Conservation (phyloP, 2,888 invertebrate species). For the Leucoptera coffeella region DNA sequence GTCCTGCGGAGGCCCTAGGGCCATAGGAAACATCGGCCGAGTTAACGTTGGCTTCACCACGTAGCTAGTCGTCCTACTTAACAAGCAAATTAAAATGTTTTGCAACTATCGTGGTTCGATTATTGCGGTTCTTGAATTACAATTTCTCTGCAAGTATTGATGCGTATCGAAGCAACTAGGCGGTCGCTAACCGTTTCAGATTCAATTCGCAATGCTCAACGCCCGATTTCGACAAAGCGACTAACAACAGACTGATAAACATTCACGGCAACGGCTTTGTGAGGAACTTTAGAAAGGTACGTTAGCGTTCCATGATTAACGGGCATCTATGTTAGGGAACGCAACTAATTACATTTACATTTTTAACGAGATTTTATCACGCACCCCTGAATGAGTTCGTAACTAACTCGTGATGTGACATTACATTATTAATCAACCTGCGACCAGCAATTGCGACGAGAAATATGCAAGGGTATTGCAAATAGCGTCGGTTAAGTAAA, state of each 20-base stretch:
- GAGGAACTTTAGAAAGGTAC: too few species aligned
- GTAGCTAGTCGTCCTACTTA: constrained; percentile 4
- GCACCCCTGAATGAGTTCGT: constrained; percentile 22
- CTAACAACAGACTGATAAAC: too few species aligned
- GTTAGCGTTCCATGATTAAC: too few species aligned
- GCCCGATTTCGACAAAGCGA: constrained; percentile 26
- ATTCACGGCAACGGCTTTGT: too few species aligned
- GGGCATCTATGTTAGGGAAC: too few species aligned
- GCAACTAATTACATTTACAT: constrained; percentile 40
- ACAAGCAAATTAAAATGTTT: constrained; percentile 36
- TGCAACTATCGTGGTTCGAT: constrained; percentile 26
- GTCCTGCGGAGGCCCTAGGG: not conserved
- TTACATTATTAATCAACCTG: too few species aligned
- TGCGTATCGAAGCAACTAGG: constrained; percentile 40
- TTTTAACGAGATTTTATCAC: constrained; percentile 45
- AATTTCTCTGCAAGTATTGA: constrained; percentile 40
- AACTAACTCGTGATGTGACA: too few species aligned
- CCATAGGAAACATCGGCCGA: constrained; percentile 14
- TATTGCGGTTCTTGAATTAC: constrained; percentile 33
- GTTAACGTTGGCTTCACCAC: constrained; percentile 13
- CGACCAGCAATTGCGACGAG: too few species aligned
- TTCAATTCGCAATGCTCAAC: constrained; percentile 31
- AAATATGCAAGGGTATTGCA: too few species aligned
- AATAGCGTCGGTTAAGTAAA: too few species aligned
- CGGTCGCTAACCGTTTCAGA: constrained; percentile 41